These are phyloP conservation scores for Tryphoninae sp. DNA, from an alignment of 2,888 invertebrate genomes.

Conservation along the genomic window DNA sequence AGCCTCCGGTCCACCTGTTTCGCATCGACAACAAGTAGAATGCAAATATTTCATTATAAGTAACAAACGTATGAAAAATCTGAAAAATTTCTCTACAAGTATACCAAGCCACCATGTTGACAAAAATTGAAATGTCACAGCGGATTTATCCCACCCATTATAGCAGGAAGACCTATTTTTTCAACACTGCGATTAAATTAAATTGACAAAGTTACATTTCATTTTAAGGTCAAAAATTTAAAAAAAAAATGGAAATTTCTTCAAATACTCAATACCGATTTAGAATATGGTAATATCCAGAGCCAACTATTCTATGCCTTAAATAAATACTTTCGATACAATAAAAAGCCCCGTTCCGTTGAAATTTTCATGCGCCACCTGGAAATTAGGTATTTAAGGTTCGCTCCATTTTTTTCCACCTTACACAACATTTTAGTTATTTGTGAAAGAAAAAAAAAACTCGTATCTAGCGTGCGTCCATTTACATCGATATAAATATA, in stretches of 20 bases:
- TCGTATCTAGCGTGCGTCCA: not conserved
- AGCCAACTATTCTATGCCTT: constrained; percentile 33
- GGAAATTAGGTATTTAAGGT: constrained; percentile 21
- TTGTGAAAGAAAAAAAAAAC: not conserved
- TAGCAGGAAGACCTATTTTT: not conserved
- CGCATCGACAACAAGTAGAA: constrained; percentile 31
- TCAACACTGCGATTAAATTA: not conserved
- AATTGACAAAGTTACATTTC: not conserved
- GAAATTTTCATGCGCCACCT: constrained; percentile 41
- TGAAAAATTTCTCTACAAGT: not conserved
- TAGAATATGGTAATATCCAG: constrained; percentile 10
- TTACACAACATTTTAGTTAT: not conserved
- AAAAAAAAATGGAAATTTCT: not conserved
- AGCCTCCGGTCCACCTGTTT: constrained; percentile 73
- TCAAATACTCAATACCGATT: not conserved
- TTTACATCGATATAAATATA: constrained; percentile 8
- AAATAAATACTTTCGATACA: not conserved
- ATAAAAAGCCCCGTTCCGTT: not conserved
- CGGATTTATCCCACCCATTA: not conserved
- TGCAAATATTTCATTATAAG: no score
- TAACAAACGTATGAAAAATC: not conserved
- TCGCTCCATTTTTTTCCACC: constrained; percentile 15
- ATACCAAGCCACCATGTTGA: not conserved
- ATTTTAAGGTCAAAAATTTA: no score
- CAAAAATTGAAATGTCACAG: not conserved